Evolutionary conservation across 1,140 invertebrate species (phyloP).

Genomic region (Solenopsis fugax): DNA sequence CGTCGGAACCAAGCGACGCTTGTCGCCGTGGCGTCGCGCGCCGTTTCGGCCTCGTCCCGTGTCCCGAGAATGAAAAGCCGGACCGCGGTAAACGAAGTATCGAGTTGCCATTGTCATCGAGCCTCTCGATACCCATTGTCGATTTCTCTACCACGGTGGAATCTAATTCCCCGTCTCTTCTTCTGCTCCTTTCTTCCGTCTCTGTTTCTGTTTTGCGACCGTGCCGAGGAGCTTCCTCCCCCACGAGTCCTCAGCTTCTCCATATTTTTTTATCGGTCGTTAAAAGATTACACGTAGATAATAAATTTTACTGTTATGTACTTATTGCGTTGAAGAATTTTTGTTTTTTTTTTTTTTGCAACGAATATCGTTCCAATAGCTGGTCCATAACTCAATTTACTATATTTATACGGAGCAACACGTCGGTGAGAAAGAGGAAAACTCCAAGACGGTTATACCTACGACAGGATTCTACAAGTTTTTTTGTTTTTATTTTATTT

Average conservation of each 20-base stretch:
- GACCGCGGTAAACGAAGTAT: slow-evolving; percentile 48
- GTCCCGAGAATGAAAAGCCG: slow-evolving; percentile 49
- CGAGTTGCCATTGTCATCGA: slow-evolving; percentile 59
- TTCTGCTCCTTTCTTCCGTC: neutral
- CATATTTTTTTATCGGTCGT: neutral
- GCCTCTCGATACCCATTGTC: slow-evolving; percentile 47
- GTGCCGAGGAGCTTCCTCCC: neutral
- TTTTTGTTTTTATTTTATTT: neutral
- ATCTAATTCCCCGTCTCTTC: slow-evolving; percentile 50
- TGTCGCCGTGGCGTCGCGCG: slow-evolving; percentile 24
- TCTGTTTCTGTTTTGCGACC: slow-evolving; percentile 14
- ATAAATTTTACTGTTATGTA: neutral
- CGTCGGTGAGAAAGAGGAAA: neutral
- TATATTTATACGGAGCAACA: neutral
- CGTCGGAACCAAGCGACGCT: slow-evolving; percentile 40
- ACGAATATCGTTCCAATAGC: neutral
- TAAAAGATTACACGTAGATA: neutral
- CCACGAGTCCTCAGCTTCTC: neutral
- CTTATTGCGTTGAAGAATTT: neutral
- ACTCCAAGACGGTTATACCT: neutral
- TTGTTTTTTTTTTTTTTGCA: neutral
- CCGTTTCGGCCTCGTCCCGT: neutral
- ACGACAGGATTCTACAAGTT: slow-evolving; percentile 11
- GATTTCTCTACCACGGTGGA: slow-evolving; percentile 23
- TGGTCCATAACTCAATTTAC: neutral